phyloP scores from a whole-genome alignment of 2,113 vertebrate genomes.

The Petromus typicus region DNA sequence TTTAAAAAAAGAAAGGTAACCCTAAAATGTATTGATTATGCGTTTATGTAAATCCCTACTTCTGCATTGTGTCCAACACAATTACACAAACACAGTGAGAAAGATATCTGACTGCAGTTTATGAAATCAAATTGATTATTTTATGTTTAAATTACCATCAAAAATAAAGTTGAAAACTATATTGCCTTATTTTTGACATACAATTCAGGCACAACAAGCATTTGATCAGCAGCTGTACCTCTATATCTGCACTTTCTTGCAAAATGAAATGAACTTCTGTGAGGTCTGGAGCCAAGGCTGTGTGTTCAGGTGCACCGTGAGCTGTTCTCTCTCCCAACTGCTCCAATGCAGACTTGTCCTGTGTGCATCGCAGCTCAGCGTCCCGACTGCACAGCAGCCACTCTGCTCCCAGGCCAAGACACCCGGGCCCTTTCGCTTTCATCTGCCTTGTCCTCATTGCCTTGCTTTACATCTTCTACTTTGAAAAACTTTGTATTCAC shows the following conservation, averaged over 20 bases:
- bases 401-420: background rate
- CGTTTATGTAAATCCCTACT: background rate
- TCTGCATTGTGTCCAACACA: background rate
- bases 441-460: background rate
- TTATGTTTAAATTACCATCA: slow-evolving; percentile 32
- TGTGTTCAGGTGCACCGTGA: background rate
- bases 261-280: background rate
- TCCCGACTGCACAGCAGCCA: background rate
- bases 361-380: background rate
- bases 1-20: background rate
- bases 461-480: background rate
- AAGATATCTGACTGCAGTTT: background rate
- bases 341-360: background rate
- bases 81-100: background rate
- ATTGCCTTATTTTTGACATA: background rate
- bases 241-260: background rate
- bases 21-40: background rate
- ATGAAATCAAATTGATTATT: background rate
- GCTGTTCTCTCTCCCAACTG: no score
- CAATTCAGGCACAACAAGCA: background rate
- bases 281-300: background rate
- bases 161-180: background rate
- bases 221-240: background rate
- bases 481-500: background rate
- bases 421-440: background rate